Evolutionary conservation across 2,797 vertebrate species (phyloP).

Genomic region (Parauchenoglanis punctatus): DNA sequence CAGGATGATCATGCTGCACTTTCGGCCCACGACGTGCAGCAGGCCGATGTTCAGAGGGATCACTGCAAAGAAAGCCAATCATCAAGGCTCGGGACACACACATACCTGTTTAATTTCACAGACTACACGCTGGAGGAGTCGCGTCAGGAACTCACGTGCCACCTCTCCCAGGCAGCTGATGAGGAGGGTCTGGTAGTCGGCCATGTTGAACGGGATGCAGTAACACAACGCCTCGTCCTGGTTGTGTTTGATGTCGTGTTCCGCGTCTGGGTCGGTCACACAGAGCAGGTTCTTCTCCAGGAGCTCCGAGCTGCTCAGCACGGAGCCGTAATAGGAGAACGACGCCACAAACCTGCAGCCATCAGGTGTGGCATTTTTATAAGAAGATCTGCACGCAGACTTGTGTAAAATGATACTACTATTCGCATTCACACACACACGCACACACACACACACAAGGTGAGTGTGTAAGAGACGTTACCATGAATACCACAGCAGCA

Average conservation of each 20-base stretch:
- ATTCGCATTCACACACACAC: neutral
- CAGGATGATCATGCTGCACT: constrained; percentile 79
- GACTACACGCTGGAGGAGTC: neutral
- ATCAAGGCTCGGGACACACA: neutral
- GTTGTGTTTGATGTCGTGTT: constrained; percentile 62
- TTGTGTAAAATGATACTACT: neutral
- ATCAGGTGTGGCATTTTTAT: neutral
- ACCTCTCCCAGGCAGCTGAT: constrained; percentile 91
- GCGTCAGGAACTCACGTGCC: constrained; percentile 71
- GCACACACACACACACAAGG: neutral
- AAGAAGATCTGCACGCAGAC: neutral
- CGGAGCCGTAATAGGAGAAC: constrained; percentile 89
- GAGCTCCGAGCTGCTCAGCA: constrained; percentile 88
- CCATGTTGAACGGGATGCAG: constrained; percentile 78
- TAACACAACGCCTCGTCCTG: constrained; percentile 68
- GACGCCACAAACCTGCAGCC: constrained; percentile 88
- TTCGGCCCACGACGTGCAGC: constrained; percentile 86
- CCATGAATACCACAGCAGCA: constrained; percentile 94
- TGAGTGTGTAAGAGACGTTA: constrained; percentile 63
- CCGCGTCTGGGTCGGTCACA: constrained; percentile 52
- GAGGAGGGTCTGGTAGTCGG: constrained; percentile 87
- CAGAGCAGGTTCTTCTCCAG: constrained; percentile 87
- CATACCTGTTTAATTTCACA: neutral
- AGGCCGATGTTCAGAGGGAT: constrained; percentile 86
- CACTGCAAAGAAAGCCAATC: constrained; percentile 70